Evolutionary conservation across 1,140 invertebrate species (phyloP).

Genomic region (Anoplolepis gracilipes): DNA sequence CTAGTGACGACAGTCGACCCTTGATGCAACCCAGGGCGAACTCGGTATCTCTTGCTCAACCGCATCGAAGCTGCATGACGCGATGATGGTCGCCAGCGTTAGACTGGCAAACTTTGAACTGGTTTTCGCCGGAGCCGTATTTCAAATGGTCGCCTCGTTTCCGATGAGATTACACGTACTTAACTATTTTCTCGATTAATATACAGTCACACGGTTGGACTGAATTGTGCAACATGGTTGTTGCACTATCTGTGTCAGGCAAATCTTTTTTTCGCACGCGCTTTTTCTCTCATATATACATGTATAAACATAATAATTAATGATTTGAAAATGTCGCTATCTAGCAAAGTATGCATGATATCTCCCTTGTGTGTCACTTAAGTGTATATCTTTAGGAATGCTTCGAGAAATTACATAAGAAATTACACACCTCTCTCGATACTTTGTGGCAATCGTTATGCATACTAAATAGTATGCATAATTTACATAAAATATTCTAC

Average conservation of each 20-base stretch:
- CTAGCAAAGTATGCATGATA: background rate
- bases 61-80: constrained; percentile 22
- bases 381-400: background rate
- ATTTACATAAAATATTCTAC: constrained; percentile 8
- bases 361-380: background rate
- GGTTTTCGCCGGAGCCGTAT: background rate
- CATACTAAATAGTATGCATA: too few species aligned
- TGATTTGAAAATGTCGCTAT: constrained; percentile 10
- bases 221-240: constrained; percentile 6
- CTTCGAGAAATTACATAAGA: constrained; percentile 14
- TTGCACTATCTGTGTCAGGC: background rate
- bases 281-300: background rate
- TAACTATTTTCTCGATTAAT: constrained; percentile 21
- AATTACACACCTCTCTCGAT: background rate
- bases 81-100: constrained; percentile 10
- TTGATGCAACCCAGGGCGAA: constrained; percentile 35
- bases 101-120: constrained; percentile 18
- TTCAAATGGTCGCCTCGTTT: background rate
- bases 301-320: constrained; percentile 18
- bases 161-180: constrained; percentile 1
- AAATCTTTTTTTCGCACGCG: background rate
- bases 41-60: constrained; percentile 22
- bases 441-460: background rate
- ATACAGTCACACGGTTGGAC: background rate
- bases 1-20: background rate